Conservation (phyloP, 2,113 vertebrate genomes). For the Oncorhynchus clarkii region DNA sequence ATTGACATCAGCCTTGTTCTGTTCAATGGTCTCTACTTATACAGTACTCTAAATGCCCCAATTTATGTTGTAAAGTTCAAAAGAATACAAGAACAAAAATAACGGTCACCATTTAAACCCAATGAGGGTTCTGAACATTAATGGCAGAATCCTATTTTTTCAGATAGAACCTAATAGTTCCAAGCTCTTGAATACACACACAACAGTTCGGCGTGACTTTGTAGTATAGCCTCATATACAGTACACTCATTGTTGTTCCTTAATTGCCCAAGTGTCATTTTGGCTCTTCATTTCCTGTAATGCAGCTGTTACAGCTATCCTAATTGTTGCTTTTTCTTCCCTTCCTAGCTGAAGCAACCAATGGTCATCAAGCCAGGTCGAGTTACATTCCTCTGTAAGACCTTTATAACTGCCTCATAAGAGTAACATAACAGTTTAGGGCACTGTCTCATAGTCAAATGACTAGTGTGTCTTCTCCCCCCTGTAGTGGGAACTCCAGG, state of each 20-base stretch:
- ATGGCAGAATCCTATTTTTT: no score
- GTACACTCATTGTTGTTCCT: not conserved
- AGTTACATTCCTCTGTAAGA: not conserved
- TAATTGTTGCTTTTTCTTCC: constrained; percentile 2
- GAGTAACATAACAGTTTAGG: not conserved
- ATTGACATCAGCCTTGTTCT: no score
- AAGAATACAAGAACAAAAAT: not conserved
- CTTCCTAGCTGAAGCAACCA: constrained; percentile 45
- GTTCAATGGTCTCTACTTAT: no score
- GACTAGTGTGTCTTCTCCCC: constrained; percentile 18
- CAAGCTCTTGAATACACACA: not conserved
- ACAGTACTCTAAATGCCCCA: no score
- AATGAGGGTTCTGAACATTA: not conserved
- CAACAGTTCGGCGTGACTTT: constrained; percentile 3
- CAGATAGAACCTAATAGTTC: no score
- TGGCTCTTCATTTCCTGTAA: not conserved
- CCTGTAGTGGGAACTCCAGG: constrained; percentile 52
- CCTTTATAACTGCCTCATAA: not conserved
- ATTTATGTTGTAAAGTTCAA: not conserved
- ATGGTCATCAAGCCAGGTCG: constrained; percentile 48
- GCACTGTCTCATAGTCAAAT: not conserved
- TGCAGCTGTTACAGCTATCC: not conserved
- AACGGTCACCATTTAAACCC: no score
- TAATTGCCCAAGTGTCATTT: not conserved
- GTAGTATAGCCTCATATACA: not conserved